These are phyloP conservation scores for Fragum whitleyi DNA, from an alignment of 2,888 invertebrate species.

Conservation along the genomic window DNA sequence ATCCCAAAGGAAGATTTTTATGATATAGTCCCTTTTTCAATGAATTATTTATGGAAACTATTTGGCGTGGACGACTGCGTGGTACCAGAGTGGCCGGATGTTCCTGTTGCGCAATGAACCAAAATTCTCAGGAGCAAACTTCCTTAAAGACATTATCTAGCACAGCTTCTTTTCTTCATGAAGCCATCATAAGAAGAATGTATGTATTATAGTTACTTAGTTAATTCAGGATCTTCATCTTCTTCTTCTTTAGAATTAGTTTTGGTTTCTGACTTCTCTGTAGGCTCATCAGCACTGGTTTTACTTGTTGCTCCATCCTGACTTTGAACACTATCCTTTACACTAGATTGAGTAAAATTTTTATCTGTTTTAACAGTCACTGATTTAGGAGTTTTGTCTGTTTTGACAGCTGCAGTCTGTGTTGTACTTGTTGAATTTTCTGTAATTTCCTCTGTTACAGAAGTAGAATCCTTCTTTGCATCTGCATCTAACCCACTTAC, in stretches of 20 bases:
- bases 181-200: too few species aligned
- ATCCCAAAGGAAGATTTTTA: too few species aligned
- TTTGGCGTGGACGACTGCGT: too few species aligned
- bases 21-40: too few species aligned
- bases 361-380: background rate
- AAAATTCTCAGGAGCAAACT: too few species aligned
- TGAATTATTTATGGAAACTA: too few species aligned
- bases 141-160: too few species aligned
- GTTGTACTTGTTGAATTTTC: background rate
- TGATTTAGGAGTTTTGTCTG: background rate
- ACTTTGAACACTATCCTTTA: background rate
- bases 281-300: background rate
- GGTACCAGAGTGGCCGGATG: too few species aligned
- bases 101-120: too few species aligned
- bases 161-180: background rate
- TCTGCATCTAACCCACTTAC: background rate
- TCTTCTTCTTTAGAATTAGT: constrained; percentile 30
- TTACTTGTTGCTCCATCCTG: background rate
- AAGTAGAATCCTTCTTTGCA: background rate
- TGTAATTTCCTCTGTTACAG: background rate
- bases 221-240: constrained; percentile 62
- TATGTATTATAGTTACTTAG: constrained; percentile 45
- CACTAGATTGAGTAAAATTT: background rate
- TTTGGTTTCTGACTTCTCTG: constrained; percentile 2
- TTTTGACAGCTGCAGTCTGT: background rate